Evolutionary conservation across 2,888 invertebrate species (phyloP).

Genomic region (Xestia sexstrigata): DNA sequence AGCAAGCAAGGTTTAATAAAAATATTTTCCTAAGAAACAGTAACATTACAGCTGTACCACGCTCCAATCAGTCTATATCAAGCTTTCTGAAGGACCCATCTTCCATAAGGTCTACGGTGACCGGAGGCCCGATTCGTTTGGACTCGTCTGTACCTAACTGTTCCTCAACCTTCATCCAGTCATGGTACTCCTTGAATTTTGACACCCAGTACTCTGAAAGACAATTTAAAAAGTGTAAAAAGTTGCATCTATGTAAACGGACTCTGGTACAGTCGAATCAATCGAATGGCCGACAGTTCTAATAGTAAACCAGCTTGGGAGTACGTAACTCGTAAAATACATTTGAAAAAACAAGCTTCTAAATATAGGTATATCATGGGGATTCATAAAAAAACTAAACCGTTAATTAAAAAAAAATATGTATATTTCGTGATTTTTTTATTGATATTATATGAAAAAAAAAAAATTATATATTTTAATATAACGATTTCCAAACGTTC

Average conservation of each 20-base stretch:
- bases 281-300: background rate
- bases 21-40: constrained; percentile 18
- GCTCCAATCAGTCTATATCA: constrained; percentile 84
- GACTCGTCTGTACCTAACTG: constrained; percentile 90
- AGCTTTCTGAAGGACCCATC: constrained; percentile 90
- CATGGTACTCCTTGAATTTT: constrained; percentile 88
- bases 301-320: too few species aligned
- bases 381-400: too few species aligned
- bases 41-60: background rate
- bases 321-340: too few species aligned
- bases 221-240: background rate
- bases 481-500: too few species aligned
- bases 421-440: too few species aligned
- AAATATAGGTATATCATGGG: too few species aligned
- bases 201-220: constrained; percentile 87
- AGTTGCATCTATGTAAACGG: background rate
- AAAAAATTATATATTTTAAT: too few species aligned
- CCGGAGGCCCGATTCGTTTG: constrained; percentile 87
- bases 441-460: too few species aligned
- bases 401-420: too few species aligned
- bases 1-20: constrained; percentile 29
- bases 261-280: background rate
- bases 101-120: constrained; percentile 84
- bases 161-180: constrained; percentile 90
- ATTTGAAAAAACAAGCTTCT: too few species aligned